A percentile compares a stretch with the other conserved stretches of the same genome.
Conservation (phyloP, 2,888 invertebrate species). For the Flexamia atlantica region DNA sequence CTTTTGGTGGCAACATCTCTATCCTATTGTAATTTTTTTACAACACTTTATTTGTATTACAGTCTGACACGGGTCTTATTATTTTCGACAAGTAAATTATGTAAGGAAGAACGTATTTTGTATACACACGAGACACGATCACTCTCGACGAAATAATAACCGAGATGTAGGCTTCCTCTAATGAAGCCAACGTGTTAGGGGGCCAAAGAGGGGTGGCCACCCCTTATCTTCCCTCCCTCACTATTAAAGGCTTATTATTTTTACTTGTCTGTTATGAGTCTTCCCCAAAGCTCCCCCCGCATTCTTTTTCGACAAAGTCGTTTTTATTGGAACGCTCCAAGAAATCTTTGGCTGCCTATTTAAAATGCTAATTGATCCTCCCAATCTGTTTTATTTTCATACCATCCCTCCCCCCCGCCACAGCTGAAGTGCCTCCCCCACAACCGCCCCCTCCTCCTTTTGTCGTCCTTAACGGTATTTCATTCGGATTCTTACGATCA, state of each 20-base stretch:
- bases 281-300: not conserved
- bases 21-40: too few species aligned
- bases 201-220: not conserved
- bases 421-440: not conserved
- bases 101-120: too few species aligned
- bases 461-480: conserved; percentile 43
- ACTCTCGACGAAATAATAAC: not conserved
- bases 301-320: conserved; percentile 36
- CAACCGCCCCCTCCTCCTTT: not conserved
- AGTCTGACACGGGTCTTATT: too few species aligned
- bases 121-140: too few species aligned
- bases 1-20: too few species aligned
- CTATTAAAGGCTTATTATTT: conserved; percentile 59
- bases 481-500: conserved; percentile 36
- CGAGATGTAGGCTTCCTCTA: conserved; percentile 34
- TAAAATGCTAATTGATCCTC: conserved; percentile 55
- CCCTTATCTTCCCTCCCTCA: conserved; percentile 3
- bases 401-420: conserved; percentile 7
- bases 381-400: conserved; percentile 54
- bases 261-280: conserved; percentile 52
- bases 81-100: too few species aligned
- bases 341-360: conserved; percentile 57
- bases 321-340: conserved; percentile 52
- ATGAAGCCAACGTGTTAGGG: conserved; percentile 39
- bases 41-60: too few species aligned